Evolutionary conservation across 2,888 invertebrate genomes (phyloP), one percentile per base, ranked within the genome.

Genomic region (Pachymerium ferrugineum): DNA sequence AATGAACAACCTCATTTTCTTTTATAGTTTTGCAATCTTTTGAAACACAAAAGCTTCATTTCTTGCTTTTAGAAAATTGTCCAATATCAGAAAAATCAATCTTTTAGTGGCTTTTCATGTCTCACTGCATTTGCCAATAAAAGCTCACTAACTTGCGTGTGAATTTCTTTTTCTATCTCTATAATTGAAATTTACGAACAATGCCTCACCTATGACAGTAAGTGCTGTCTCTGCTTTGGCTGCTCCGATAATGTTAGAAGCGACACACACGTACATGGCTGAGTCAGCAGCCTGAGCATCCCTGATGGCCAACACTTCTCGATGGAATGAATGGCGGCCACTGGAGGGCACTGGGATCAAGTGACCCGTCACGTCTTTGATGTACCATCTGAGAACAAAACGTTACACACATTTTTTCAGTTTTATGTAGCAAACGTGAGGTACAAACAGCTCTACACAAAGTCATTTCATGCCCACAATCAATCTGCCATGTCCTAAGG

Each of bases 151-250:
- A 19, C 19, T 14, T 29, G 25, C 30, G 16, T 22, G 70, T 69
- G 30, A 69, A 29, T 69, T 33, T 33, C 30, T 30, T 69, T 29
- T 69, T 69, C 31, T 16, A 30, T 19, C 30, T 69, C 33, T 29
- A 33, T 69, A 33, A 33, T 33, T 33, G 70, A 33, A 69, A 69
- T 69, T 69, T 69, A 62, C 62, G 62, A 62, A 69, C 30, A 33
- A 69, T 33, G 33, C 33, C 38, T 71, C 35, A 71, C 71, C 71
- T 38, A 71, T 71, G 35, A 71, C 71, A 38, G 71, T 71, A 28
- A 71, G 71, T 38, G 31, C 71, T 35, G 71, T 71, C 71, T 71
- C 71, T 71, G 71, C 71, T 38, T 71, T 71, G 28, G 71, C 71
- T 33, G 71, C 35, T 16, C 71, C 71, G 35, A 38, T 71, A 38